phyloP scores from a whole-genome alignment of 2,888 invertebrate species.

The Chrysolina oricalcia region DNA sequence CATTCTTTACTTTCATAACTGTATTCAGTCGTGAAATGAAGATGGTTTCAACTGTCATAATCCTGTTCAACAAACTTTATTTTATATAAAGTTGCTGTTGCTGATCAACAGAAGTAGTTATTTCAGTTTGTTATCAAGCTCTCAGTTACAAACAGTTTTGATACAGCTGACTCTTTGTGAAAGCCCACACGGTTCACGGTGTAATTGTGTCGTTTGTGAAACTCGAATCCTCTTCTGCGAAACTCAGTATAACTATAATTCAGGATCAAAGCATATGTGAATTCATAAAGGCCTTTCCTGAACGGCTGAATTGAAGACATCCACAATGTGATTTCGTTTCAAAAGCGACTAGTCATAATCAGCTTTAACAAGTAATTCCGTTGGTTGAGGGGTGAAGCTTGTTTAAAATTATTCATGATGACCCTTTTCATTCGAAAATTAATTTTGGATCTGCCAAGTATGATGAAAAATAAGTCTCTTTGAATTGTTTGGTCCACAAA shows the following conservation, averaged over 20 bases:
- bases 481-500: not conserved
- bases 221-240: not conserved
- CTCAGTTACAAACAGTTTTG: not conserved
- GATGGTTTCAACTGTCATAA: no score
- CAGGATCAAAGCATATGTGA: constrained; percentile 5
- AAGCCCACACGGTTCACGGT: not conserved
- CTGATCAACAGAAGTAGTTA: not conserved
- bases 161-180: not conserved
- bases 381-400: no score
- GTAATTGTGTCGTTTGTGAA: not conserved
- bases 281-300: constrained; percentile 1
- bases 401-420: no score
- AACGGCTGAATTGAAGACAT: not conserved
- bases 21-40: no score
- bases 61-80: no score
- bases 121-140: not conserved
- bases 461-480: no score
- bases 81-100: no score
- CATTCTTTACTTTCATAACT: no score
- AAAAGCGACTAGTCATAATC: not conserved
- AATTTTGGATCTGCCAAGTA: no score
- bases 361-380: not conserved
- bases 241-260: not conserved
- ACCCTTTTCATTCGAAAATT: no score
- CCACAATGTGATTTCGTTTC: not conserved